These are phyloP conservation scores for Sesia bembeciformis DNA, from an alignment of 2,888 invertebrate genomes.

Conservation along the genomic window DNA sequence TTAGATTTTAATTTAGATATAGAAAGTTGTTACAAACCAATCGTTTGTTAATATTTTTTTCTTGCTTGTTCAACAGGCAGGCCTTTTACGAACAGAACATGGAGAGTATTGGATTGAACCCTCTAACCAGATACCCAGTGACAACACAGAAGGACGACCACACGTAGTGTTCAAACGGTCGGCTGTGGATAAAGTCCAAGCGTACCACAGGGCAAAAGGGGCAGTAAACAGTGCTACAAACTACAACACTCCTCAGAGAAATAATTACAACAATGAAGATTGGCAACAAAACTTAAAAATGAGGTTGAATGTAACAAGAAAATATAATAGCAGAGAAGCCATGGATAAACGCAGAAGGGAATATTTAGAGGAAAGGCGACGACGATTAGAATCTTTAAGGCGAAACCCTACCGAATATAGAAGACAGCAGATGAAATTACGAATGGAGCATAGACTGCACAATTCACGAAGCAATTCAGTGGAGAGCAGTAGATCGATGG, in stretches of 20 bases:
- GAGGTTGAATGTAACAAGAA: slow-evolving; percentile 25
- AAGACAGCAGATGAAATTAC: slow-evolving; percentile 38
- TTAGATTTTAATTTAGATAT: too few species aligned
- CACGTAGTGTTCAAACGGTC: slow-evolving; percentile 81
- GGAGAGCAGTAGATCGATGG: slow-evolving; percentile 34
- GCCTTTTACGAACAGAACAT: slow-evolving; percentile 77
- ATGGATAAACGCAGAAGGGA: slow-evolving; percentile 53
- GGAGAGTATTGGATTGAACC: slow-evolving; percentile 85
- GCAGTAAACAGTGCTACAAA: slow-evolving; percentile 28
- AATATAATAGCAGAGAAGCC: slow-evolving; percentile 76
- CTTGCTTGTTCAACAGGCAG: slow-evolving; percentile 66
- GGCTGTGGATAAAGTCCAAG: slow-evolving; percentile 68
- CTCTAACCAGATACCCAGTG: slow-evolving; percentile 64
- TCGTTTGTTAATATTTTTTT: neutral
- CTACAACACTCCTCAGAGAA: slow-evolving; percentile 24
- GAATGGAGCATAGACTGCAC: slow-evolving; percentile 46
- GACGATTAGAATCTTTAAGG: slow-evolving; percentile 47
- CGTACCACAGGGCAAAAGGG: slow-evolving; percentile 52
- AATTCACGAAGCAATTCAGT: slow-evolving; percentile 39
- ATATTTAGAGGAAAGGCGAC: slow-evolving; percentile 47
- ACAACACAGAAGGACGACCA: slow-evolving; percentile 62
- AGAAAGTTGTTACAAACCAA: neutral
- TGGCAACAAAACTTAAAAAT: slow-evolving; percentile 59
- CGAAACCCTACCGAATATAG: slow-evolving; percentile 54
- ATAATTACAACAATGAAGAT: slow-evolving; percentile 63